Evolutionary conservation across 2,888 invertebrate genomes (phyloP).

Genomic region (Dascillus cervinus): DNA sequence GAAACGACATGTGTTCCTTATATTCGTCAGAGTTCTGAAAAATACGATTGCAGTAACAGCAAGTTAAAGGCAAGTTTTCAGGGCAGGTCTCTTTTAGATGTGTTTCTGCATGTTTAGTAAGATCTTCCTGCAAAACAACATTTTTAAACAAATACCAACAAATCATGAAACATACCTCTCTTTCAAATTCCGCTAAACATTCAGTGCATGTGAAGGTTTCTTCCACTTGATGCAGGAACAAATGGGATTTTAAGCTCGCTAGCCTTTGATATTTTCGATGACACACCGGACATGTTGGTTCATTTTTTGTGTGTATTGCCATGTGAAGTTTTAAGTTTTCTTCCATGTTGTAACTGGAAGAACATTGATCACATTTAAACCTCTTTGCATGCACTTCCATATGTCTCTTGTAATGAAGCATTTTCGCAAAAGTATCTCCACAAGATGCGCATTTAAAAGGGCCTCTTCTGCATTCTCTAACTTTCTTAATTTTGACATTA

Average conservation of each 20-base stretch:
- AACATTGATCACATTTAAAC: conserved; percentile 35
- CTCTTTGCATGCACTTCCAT: conserved; percentile 33
- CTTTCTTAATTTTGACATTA: not conserved
- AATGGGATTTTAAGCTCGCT: conserved; percentile 39
- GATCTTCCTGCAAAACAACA: conserved; percentile 39
- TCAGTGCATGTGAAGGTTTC: conserved; percentile 36
- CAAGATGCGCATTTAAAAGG: conserved; percentile 30
- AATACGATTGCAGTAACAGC: conserved; percentile 50
- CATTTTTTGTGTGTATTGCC: conserved; percentile 30
- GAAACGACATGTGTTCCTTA: conserved; percentile 46
- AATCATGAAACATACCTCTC: conserved; percentile 28
- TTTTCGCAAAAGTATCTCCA: conserved; percentile 26
- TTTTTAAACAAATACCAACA: conserved; percentile 1
- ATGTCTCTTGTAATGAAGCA: conserved; percentile 29
- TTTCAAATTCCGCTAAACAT: conserved; percentile 36
- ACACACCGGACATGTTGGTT: conserved; percentile 37
- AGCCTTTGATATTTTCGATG: conserved; percentile 33
- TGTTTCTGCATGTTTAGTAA: conserved; percentile 43
- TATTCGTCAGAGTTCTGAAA: conserved; percentile 43
- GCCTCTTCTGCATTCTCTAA: conserved; percentile 4
- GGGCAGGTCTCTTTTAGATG: conserved; percentile 33
- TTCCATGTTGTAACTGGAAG: conserved; percentile 34
- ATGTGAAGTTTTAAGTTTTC: conserved; percentile 38
- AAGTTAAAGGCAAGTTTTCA: conserved; percentile 40
- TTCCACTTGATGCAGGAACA: conserved; percentile 37